Evolutionary conservation across 2,888 invertebrate genomes (phyloP).

Genomic region (Eueremaeus valkanovi): DNA sequence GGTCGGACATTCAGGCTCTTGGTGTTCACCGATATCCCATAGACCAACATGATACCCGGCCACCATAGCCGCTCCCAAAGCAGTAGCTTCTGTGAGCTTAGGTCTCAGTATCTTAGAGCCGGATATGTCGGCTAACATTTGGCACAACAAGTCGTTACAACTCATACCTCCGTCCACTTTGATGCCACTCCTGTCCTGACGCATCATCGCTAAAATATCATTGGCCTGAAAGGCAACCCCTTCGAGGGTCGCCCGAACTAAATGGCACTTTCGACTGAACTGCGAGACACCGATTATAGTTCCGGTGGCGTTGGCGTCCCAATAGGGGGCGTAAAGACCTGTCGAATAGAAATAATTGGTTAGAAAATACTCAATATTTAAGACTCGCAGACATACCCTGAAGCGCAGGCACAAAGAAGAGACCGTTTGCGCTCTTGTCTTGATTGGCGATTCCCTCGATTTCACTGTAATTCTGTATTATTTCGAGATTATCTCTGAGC

Average conservation of each 20-base stretch:
- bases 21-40: not conserved
- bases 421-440: slow-evolving; percentile 85
- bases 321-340: slow-evolving; percentile 91
- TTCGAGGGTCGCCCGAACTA: slow-evolving; percentile 87
- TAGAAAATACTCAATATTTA: not conserved
- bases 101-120: slow-evolving; percentile 69
- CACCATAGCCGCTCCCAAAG: slow-evolving; percentile 87
- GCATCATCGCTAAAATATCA: slow-evolving; percentile 41
- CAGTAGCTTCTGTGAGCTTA: slow-evolving; percentile 79
- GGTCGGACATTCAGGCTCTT: not conserved
- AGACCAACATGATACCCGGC: slow-evolving; percentile 67
- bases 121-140: slow-evolving; percentile 87
- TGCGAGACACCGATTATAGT: slow-evolving; percentile 90
- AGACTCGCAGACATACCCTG: slow-evolving; percentile 57
- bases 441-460: slow-evolving; percentile 67
- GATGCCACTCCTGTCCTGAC: slow-evolving; percentile 52
- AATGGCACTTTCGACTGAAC: slow-evolving; percentile 85
- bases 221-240: slow-evolving; percentile 82
- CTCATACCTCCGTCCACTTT: slow-evolving; percentile 94
- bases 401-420: slow-evolving; percentile 97
- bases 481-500: slow-evolving; percentile 82
- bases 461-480: slow-evolving; percentile 69
- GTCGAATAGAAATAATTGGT: not conserved
- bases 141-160: slow-evolving; percentile 83
- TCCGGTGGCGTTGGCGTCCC: slow-evolving; percentile 95